Evolutionary conservation across 2,113 vertebrate genomes (phyloP).

Genomic region (Oncorhynchus clarkii): DNA sequence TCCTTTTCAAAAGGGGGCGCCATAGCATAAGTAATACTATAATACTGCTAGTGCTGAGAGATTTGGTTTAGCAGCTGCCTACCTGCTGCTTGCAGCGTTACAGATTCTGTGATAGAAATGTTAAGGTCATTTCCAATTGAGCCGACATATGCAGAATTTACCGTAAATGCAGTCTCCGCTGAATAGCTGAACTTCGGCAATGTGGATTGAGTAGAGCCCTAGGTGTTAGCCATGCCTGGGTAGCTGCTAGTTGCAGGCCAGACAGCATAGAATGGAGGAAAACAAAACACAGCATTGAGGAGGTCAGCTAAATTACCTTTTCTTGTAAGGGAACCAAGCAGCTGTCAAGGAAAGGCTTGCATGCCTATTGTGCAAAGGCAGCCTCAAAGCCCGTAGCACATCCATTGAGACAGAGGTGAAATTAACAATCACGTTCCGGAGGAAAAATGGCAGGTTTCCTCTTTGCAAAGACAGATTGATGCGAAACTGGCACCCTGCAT

Average conservation of each 20-base stretch:
- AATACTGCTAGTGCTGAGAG: background rate
- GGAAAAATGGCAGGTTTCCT: background rate
- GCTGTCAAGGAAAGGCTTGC: background rate
- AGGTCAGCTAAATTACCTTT: background rate
- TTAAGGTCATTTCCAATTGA: too few relatives aligned
- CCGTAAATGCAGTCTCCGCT: too few relatives aligned
- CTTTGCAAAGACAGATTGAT: background rate
- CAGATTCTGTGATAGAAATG: too few relatives aligned
- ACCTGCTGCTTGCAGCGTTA: background rate
- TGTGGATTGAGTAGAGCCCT: too few relatives aligned
- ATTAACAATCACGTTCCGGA: background rate
- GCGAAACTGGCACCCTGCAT: background rate
- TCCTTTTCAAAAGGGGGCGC: slow-evolving; percentile 1
- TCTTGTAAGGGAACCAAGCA: background rate
- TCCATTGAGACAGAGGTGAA: background rate
- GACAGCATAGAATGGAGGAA: background rate
- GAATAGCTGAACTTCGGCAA: too few relatives aligned
- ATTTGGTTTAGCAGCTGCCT: background rate
- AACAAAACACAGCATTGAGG: background rate
- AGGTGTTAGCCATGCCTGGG: background rate
- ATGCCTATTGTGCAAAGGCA: background rate
- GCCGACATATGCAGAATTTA: too few relatives aligned
- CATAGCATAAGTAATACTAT: background rate
- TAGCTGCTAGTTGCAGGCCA: background rate
- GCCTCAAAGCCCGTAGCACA: background rate